Conservation (phyloP, 2,113 vertebrate genomes). For the Chiloscyllium plagiosum region DNA sequence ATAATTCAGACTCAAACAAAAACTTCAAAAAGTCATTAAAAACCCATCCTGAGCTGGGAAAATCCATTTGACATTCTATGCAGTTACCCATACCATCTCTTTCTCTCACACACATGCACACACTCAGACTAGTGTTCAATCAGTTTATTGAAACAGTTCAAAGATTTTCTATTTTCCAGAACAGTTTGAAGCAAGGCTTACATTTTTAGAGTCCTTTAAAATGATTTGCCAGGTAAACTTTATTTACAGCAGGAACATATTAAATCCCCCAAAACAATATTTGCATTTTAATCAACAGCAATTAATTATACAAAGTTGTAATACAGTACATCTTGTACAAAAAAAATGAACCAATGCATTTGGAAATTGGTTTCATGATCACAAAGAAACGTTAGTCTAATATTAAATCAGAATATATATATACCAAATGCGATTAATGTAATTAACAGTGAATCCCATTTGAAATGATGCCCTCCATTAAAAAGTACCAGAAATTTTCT, state of each 20-base stretch:
- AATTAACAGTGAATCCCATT: not conserved
- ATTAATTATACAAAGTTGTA: conserved; percentile 32
- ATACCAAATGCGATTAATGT: not conserved
- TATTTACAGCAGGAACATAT: conserved; percentile 30
- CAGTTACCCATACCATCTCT: not conserved
- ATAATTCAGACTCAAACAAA: not conserved
- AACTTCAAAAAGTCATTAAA: not conserved
- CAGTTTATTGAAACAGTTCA: conserved; percentile 35
- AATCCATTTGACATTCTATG: not conserved
- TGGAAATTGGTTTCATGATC: not conserved
- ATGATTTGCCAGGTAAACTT: not conserved
- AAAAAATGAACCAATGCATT: not conserved
- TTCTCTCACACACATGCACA: not conserved
- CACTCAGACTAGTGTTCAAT: not conserved
- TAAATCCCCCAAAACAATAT: not conserved
- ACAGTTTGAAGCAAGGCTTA: conserved; percentile 21
- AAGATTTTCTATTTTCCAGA: not conserved
- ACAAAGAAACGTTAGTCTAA: conserved; percentile 8
- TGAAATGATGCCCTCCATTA: not conserved
- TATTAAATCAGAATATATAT: conserved; percentile 14
- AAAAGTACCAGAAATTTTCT: conserved; percentile 11
- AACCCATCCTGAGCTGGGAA: too few relatives aligned
- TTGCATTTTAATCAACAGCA: conserved; percentile 5
- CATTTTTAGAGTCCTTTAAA: not conserved
- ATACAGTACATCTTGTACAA: not conserved